phyloP scores from a whole-genome alignment of 2,888 invertebrate species.

The Cosmia trapezina region DNA sequence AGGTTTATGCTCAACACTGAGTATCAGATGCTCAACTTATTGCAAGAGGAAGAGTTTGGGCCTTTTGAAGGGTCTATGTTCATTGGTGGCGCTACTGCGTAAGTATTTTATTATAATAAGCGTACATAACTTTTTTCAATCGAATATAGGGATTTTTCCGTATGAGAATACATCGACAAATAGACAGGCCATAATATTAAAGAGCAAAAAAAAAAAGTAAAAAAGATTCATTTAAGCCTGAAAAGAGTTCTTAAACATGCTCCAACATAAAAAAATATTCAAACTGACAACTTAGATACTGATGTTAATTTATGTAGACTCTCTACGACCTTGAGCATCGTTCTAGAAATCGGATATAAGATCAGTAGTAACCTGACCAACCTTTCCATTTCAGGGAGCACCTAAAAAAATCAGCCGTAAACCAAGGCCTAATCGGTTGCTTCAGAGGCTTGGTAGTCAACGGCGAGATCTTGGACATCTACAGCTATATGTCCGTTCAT shows the following conservation, averaged over 20 bases:
- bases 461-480: constrained; percentile 96
- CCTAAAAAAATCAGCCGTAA: constrained; percentile 94
- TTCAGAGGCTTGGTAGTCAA: constrained; percentile 98
- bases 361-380: neutral
- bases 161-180: too few relatives aligned
- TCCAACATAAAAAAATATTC: too few relatives aligned
- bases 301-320: too few relatives aligned
- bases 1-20: constrained; percentile 98
- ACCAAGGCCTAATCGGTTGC: constrained; percentile 97
- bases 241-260: too few relatives aligned
- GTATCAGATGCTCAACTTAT: constrained; percentile 95
- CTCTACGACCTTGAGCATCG: neutral
- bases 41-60: constrained; percentile 96
- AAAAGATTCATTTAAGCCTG: too few relatives aligned
- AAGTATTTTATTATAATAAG: constrained; percentile 80
- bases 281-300: too few relatives aligned
- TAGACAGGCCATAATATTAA: too few relatives aligned
- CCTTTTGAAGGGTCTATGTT: constrained; percentile 98
- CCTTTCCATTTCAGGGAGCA: constrained; percentile 91
- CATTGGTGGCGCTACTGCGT: constrained; percentile 98
- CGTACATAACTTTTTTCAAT: too few relatives aligned
- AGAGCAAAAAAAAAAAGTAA: too few relatives aligned
- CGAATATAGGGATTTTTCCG: too few relatives aligned
- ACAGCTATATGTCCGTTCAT: constrained; percentile 97
- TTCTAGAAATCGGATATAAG: neutral